Percentiles rank a stretch among this genome's conserved stretches.
Evolutionary conservation across 2,888 invertebrate genomes (phyloP).

Genomic region (Bedellia somnulentella): DNA sequence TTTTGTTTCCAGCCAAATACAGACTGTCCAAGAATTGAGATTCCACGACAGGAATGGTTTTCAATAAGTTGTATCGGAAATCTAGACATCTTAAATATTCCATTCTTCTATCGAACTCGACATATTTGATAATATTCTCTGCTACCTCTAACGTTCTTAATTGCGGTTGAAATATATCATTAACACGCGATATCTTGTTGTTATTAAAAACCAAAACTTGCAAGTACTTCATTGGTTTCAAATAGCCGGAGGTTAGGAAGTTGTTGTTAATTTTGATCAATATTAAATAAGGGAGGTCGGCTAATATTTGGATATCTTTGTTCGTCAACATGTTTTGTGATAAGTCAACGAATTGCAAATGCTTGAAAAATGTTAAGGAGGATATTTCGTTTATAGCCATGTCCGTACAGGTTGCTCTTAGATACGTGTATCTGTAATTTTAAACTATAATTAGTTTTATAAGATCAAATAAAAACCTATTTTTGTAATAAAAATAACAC

Average conservation of each 20-base stretch:
- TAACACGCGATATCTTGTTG: slow-evolving; percentile 51
- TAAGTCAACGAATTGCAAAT: slow-evolving; percentile 61
- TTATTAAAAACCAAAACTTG: slow-evolving; percentile 61
- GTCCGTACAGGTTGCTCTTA: slow-evolving; percentile 52
- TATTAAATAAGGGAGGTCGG: slow-evolving; percentile 54
- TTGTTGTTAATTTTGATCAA: slow-evolving; percentile 63
- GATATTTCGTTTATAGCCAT: slow-evolving; percentile 54
- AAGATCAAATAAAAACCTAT: no score
- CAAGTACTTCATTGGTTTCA: slow-evolving; percentile 57
- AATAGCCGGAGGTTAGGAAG: slow-evolving; percentile 36
- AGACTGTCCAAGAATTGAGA: slow-evolving; percentile 66
- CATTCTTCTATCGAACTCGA: slow-evolving; percentile 27
- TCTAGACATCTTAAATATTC: slow-evolving; percentile 53
- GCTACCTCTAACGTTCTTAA: slow-evolving; percentile 59
- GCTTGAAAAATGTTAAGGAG: slow-evolving; percentile 46
- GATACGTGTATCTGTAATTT: slow-evolving; percentile 60
- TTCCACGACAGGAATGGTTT: slow-evolving; percentile 38
- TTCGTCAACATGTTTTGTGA: slow-evolving; percentile 53
- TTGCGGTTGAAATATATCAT: slow-evolving; percentile 55
- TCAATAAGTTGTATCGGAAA: slow-evolving; percentile 50
- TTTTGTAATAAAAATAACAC: not conserved
- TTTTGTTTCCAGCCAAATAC: slow-evolving; percentile 75
- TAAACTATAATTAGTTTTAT: no score
- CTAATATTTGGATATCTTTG: slow-evolving; percentile 44
- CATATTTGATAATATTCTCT: slow-evolving; percentile 35